Percentiles rank a stretch among this genome's conserved stretches.
Conservation (phyloP, 2,113 vertebrate genomes). For the Protobothrops flavoviridis region DNA sequence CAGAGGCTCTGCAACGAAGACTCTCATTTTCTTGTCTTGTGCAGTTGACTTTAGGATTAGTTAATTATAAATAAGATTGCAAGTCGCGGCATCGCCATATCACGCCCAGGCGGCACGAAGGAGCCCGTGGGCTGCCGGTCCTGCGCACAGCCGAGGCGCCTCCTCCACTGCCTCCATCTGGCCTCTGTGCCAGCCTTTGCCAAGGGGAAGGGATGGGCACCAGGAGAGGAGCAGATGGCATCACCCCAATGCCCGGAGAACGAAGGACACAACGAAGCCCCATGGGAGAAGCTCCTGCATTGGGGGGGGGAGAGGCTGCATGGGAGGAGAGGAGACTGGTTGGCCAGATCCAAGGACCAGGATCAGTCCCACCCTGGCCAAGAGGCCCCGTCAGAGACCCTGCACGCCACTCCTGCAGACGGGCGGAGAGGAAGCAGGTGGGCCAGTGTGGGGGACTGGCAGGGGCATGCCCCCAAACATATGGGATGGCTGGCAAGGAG, state of each 20-base stretch:
- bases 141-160: neutral
- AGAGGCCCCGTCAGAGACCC: neutral
- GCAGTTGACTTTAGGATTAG: conserved; percentile 46
- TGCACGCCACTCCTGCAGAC: neutral
- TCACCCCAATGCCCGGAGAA: neutral
- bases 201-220: neutral
- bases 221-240: neutral
- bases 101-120: neutral
- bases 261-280: neutral
- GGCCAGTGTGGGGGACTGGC: neutral
- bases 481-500: neutral
- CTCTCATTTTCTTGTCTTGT: conserved; percentile 42
- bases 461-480: neutral
- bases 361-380: neutral
- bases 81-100: neutral
- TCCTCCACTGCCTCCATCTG: neutral
- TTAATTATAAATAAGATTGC: conserved; percentile 50
- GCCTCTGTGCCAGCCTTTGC: neutral
- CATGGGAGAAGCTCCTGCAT: neutral
- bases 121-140: neutral
- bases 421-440: neutral
- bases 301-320: neutral
- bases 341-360: neutral
- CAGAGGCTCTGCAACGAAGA: conserved; percentile 21
- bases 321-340: neutral